Evolutionary conservation across 2,113 vertebrate species (phyloP).

Genomic region (Pao palembangensis): DNA sequence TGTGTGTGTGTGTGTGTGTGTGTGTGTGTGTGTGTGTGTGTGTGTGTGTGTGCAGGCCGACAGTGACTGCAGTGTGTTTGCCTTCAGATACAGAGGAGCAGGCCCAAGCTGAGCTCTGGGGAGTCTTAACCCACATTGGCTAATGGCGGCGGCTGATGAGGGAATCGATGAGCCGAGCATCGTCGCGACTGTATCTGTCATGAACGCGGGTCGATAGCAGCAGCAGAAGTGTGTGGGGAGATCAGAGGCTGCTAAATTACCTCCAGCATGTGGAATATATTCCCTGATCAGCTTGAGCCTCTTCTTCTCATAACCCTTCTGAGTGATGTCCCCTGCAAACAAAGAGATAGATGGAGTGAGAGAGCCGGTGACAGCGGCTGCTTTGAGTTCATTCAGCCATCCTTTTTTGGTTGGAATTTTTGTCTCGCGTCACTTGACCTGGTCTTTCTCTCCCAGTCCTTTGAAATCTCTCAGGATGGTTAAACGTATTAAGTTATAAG

Average conservation of each 20-base stretch:
- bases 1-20: slow-evolving; percentile 10
- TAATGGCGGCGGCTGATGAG: slow-evolving; percentile 35
- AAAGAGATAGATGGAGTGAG: slow-evolving; percentile 58
- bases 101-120: slow-evolving; percentile 66
- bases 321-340: slow-evolving; percentile 93
- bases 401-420: too few relatives aligned
- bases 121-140: slow-evolving; percentile 49
- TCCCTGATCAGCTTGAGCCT: slow-evolving; percentile 93
- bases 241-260: slow-evolving; percentile 72
- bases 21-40: slow-evolving; percentile 14
- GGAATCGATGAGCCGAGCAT: slow-evolving; percentile 33
- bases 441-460: slow-evolving; percentile 50
- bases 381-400: not conserved
- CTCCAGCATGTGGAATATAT: slow-evolving; percentile 83
- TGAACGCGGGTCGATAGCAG: slow-evolving; percentile 29
- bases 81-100: slow-evolving; percentile 39
- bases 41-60: not conserved
- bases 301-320: slow-evolving; percentile 98
- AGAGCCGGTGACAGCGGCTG: slow-evolving; percentile 50
- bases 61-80: not conserved
- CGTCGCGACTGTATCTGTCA: slow-evolving; percentile 25
- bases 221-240: slow-evolving; percentile 27
- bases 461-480: slow-evolving; percentile 22
- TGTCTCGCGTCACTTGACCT: slow-evolving; percentile 1
- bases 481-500: slow-evolving; percentile 6